phyloP scores from a whole-genome alignment of 2,113 vertebrate genomes.

The Microcebus griseorufus region DNA sequence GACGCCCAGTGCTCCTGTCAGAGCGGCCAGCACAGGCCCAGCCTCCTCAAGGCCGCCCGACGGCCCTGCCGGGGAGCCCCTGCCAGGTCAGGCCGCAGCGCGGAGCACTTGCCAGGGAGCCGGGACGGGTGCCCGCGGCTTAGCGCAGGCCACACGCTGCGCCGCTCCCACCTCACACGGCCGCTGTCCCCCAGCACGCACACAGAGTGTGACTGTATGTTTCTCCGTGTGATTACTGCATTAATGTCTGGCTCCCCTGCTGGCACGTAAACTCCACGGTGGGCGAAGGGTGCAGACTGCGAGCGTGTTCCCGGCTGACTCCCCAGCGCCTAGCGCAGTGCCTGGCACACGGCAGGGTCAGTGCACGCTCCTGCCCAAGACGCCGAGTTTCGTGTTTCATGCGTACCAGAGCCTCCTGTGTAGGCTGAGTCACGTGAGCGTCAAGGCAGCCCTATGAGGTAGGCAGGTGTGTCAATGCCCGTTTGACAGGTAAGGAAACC shows the following conservation, averaged over 20 bases:
- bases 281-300: neutral
- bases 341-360: neutral
- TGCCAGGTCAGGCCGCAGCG: fast-evolving
- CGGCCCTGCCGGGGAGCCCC: neutral
- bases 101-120: neutral
- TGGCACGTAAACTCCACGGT: neutral
- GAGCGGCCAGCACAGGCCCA: neutral
- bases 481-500: neutral
- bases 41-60: neutral
- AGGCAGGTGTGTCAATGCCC: neutral
- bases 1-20: fast-evolving
- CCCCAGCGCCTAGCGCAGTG: neutral
- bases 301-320: neutral
- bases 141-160: fast-evolving
- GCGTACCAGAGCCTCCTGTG: neutral
- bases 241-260: conserved; percentile 39
- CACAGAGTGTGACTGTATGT: neutral
- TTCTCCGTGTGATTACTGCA: conserved; percentile 23
- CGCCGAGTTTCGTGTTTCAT: neutral
- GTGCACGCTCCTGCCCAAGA: fast-evolving
- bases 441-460: neutral
- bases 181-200: neutral
- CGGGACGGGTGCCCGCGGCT: neutral
- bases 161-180: fast-evolving
- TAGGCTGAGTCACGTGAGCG: fast-evolving